Conservation (phyloP, 2,113 vertebrate genomes). For the Sakesphorus luctuosus region DNA sequence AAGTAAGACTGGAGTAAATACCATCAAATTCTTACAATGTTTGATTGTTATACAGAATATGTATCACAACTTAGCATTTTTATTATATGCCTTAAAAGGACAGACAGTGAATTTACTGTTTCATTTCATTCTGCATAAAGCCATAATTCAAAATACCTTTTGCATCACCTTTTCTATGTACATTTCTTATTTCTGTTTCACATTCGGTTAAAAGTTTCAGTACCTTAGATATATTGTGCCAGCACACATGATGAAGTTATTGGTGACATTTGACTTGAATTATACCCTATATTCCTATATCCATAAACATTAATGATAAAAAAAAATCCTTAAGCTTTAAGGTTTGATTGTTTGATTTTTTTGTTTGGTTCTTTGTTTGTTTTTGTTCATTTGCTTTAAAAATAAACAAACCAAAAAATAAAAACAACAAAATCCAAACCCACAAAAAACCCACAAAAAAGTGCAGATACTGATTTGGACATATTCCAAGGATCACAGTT, state of each 20-base stretch:
- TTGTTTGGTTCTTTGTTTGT: neutral
- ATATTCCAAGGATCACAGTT: neutral
- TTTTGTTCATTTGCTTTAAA: neutral
- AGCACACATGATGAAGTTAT: neutral
- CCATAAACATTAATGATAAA: neutral
- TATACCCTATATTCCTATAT: neutral
- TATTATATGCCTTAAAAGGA: neutral
- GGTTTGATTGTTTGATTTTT: neutral
- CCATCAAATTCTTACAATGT: neutral
- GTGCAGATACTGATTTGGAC: neutral
- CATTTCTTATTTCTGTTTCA: neutral
- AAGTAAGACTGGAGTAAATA: neutral
- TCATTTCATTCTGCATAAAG: neutral
- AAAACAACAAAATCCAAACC: too few species aligned
- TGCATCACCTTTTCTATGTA: neutral
- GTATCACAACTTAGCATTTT: neutral
- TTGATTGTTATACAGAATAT: neutral
- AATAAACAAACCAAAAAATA: too few species aligned
- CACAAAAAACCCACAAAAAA: neutral
- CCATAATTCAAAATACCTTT: neutral
- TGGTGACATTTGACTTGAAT: slow-evolving; percentile 22
- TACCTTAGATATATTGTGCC: neutral
- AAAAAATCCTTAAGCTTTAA: neutral
- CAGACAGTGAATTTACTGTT: neutral
- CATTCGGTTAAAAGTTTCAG: neutral